Evolutionary conservation across 2,888 invertebrate species (phyloP).

Genomic region (Amorpha juglandis): DNA sequence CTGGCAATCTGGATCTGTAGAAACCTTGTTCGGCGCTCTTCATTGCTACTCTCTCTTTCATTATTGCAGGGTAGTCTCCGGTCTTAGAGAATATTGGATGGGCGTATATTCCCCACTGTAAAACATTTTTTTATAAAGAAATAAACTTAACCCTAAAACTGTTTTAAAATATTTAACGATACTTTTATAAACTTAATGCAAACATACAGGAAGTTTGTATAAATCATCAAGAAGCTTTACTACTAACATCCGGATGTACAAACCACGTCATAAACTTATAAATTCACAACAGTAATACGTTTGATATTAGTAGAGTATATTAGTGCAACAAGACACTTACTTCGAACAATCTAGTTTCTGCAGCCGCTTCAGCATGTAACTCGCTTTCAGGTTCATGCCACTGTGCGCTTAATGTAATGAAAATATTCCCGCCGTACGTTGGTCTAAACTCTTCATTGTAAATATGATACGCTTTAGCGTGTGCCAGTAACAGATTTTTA

Average conservation of each 20-base stretch:
- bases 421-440: slow-evolving; percentile 46
- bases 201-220: too few species aligned
- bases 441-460: slow-evolving; percentile 61
- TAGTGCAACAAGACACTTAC: slow-evolving; percentile 36
- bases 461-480: slow-evolving; percentile 69
- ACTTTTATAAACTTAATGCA: too few species aligned
- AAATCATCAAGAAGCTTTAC: too few species aligned
- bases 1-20: slow-evolving; percentile 51
- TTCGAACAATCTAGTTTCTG: slow-evolving; percentile 46
- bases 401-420: slow-evolving; percentile 49
- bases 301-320: too few species aligned
- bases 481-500: slow-evolving; percentile 77
- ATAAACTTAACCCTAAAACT: too few species aligned
- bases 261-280: too few species aligned
- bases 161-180: too few species aligned
- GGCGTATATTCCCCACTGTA: slow-evolving; percentile 66
- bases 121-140: background rate
- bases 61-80: slow-evolving; percentile 76
- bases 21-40: slow-evolving; percentile 56
- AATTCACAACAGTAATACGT: too few species aligned
- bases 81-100: slow-evolving; percentile 71
- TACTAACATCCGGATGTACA: too few species aligned
- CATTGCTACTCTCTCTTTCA: slow-evolving; percentile 67
- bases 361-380: slow-evolving; percentile 61
- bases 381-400: slow-evolving; percentile 58